Conservation (phyloP, 2,113 vertebrate species). For the Naja naja region DNA sequence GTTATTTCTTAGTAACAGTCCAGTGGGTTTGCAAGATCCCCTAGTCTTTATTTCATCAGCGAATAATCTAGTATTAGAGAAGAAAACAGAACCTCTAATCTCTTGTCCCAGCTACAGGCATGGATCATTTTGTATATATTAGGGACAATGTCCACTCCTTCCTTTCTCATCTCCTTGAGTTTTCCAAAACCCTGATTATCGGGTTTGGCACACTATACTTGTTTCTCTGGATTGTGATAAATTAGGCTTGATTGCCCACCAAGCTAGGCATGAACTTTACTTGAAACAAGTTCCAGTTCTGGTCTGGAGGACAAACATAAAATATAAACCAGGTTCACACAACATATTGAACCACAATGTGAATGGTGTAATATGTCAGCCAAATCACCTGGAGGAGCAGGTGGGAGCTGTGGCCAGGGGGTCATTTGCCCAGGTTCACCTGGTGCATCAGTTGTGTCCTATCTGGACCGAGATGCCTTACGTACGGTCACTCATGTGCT, state of each 20-base stretch:
- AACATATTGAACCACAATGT: not conserved
- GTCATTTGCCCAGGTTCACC: no score
- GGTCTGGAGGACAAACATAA: not conserved
- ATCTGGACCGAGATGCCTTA: no score
- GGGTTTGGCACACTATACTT: not conserved
- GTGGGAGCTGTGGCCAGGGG: no score
- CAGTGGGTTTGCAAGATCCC: conserved; percentile 16
- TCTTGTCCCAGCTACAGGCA: not conserved
- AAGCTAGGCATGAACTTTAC: not conserved
- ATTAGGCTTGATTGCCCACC: not conserved
- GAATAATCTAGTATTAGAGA: not conserved
- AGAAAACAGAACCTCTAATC: not conserved
- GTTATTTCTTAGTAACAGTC: conserved; percentile 37
- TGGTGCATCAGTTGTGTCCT: no score
- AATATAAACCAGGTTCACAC: not conserved
- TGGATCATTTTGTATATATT: not conserved
- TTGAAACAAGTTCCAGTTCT: not conserved
- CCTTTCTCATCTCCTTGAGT: not conserved
- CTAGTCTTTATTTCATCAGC: conserved; percentile 39
- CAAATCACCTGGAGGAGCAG: no score
- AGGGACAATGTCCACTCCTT: not conserved
- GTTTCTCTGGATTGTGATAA: not conserved
- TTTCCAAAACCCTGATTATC: no score
- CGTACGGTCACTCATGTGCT: no score
- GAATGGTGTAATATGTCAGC: not conserved